phyloP scores from a whole-genome alignment of 1,140 invertebrate genomes.

The Akabosia matsudoensis region DNA sequence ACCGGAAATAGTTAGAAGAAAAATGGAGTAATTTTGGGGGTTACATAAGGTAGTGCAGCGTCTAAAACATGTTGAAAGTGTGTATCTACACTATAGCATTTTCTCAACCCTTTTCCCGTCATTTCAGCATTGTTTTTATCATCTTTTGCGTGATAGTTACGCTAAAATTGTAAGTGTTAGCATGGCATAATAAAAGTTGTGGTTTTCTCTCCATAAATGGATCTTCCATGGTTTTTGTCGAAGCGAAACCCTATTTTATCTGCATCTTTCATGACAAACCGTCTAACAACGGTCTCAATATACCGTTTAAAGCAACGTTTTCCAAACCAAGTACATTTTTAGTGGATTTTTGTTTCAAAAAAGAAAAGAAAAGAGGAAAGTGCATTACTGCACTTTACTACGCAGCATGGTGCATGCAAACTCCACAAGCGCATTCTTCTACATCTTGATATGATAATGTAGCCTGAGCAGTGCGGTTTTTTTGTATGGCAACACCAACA shows the following conservation, averaged over 20 bases:
- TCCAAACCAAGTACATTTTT: too few species aligned
- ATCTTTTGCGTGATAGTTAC: neutral
- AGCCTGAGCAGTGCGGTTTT: neutral
- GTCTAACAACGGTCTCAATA: neutral
- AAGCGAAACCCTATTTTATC: neutral
- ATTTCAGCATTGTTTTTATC: neutral
- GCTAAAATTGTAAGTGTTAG: neutral
- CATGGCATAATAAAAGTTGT: neutral
- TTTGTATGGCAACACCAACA: neutral
- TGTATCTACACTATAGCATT: neutral
- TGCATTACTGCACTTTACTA: neutral
- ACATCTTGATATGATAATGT: conserved; percentile 2
- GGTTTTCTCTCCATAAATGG: neutral
- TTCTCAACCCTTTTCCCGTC: neutral
- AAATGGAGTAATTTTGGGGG: neutral
- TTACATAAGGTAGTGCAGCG: neutral
- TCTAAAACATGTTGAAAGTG: neutral
- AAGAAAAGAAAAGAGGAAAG: too few species aligned
- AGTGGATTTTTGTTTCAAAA: neutral
- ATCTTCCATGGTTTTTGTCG: neutral
- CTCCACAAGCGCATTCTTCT: neutral
- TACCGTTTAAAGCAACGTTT: too few species aligned
- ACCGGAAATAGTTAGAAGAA: neutral
- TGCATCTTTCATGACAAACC: neutral
- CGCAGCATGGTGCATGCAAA: neutral